Evolutionary conservation across 2,797 vertebrate species (phyloP).

Genomic region (Acrossocheilus fasciatus): DNA sequence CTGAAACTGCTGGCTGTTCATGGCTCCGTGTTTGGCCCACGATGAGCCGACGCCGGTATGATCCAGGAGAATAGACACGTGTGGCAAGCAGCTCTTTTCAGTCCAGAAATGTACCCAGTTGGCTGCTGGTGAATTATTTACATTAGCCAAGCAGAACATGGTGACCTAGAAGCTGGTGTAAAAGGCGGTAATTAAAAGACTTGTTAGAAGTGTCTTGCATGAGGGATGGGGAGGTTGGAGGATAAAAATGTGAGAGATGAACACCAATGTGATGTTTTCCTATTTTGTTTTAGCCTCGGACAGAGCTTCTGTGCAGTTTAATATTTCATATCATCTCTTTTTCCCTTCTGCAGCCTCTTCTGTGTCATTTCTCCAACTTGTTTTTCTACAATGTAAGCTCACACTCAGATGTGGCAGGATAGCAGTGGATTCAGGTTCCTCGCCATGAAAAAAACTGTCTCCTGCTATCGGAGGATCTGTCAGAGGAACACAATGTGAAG

Average conservation of each 20-base stretch:
- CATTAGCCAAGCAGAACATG: constrained; percentile 29
- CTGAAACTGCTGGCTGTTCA: constrained; percentile 38
- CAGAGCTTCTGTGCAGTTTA: constrained; percentile 29
- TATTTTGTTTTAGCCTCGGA: background rate
- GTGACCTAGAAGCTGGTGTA: constrained; percentile 46
- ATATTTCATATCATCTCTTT: constrained; percentile 43
- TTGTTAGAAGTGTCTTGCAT: constrained; percentile 25
- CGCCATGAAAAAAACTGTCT: constrained; percentile 20
- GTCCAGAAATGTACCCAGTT: constrained; percentile 39
- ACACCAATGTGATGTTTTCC: constrained; percentile 29
- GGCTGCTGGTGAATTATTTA: constrained; percentile 54
- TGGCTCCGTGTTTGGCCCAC: constrained; percentile 34
- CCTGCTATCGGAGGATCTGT: constrained; percentile 1
- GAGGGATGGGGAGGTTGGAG: background rate
- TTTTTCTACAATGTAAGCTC: constrained; percentile 24
- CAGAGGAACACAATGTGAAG: constrained; percentile 17
- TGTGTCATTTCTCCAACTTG: constrained; percentile 32
- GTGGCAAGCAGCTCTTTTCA: constrained; percentile 30
- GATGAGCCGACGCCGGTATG: constrained; percentile 25
- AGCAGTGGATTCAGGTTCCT: constrained; percentile 16
- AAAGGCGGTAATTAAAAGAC: constrained; percentile 43
- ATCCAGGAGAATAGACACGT: constrained; percentile 45
- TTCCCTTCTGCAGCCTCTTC: constrained; percentile 5
- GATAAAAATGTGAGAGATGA: constrained; percentile 3
- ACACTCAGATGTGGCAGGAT: constrained; percentile 25